phyloP scores from a whole-genome alignment of 23 tunicate genomes.

The Halocynthia aurantium region DNA sequence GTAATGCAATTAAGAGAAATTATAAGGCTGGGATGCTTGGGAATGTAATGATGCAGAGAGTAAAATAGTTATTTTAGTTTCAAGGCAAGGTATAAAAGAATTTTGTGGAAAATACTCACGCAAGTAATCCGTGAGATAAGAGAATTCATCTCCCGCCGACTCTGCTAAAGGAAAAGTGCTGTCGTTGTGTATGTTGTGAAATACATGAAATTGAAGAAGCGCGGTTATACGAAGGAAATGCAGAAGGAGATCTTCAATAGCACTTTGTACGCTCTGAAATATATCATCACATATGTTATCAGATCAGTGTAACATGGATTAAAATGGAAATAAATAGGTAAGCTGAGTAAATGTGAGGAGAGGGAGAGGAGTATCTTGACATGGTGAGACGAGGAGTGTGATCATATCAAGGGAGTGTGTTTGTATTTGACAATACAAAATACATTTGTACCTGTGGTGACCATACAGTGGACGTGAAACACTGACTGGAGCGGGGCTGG shows the following conservation, averaged over 20 bases:
- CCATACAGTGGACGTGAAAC: slow-evolving; percentile 44
- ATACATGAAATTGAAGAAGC: slow-evolving; percentile 52
- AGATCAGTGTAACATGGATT: background rate
- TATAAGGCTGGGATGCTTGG: no score
- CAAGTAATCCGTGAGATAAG: slow-evolving; percentile 27
- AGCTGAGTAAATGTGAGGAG: no score
- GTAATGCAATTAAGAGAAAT: no score
- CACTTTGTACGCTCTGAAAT: slow-evolving; percentile 39
- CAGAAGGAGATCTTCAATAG: slow-evolving; percentile 32
- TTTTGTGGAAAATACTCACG: slow-evolving; percentile 14
- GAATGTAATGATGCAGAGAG: background rate
- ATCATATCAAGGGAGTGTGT: no score
- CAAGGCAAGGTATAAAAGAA: background rate
- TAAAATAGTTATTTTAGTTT: no score
- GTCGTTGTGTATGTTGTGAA: background rate
- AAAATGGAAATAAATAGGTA: no score
- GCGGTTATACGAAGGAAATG: slow-evolving; percentile 48
- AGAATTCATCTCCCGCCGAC: slow-evolving; percentile 32
- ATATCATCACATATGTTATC: background rate
- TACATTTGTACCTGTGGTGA: slow-evolving; percentile 34
- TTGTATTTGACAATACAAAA: background rate
- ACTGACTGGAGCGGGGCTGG: background rate
- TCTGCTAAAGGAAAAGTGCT: background rate
- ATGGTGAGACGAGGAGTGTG: no score
- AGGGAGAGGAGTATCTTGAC: background rate